These are phyloP conservation scores for Phrixothrix hirtus DNA, from an alignment of 2,888 invertebrate genomes.

Conservation along the genomic window DNA sequence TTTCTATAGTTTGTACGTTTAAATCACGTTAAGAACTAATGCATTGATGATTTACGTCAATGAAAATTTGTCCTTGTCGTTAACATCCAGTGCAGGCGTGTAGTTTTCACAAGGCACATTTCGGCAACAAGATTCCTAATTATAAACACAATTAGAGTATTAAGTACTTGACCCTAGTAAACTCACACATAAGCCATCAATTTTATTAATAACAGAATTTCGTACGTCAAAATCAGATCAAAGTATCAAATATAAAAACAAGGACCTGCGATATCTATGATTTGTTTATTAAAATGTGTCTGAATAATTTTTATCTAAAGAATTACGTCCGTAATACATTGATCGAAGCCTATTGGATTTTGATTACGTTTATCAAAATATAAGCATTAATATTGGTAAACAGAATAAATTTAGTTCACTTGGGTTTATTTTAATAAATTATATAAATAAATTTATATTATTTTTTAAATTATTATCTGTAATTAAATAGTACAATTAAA, in stretches of 20 bases:
- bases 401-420: neutral
- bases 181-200: constrained; percentile 3
- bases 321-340: constrained; percentile 2
- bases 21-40: constrained; percentile 10
- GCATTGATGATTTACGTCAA: constrained; percentile 11
- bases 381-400: neutral
- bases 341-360: neutral
- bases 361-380: neutral
- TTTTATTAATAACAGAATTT: neutral
- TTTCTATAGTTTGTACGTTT: constrained; percentile 2
- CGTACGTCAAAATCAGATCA: constrained; percentile 7
- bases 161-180: neutral
- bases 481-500: too few relatives aligned
- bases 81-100: constrained; percentile 2
- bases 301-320: constrained; percentile 8
- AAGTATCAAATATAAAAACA: too few relatives aligned
- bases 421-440: neutral
- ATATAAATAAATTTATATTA: neutral
- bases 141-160: neutral
- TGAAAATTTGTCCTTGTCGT: constrained; percentile 5
- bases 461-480: too few relatives aligned
- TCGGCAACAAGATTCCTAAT: constrained; percentile 7
- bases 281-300: constrained; percentile 1
- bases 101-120: neutral
- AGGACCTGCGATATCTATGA: neutral